These are phyloP conservation scores for Lemur catta DNA, from an alignment of 2,797 vertebrate genomes.

Conservation along the genomic window DNA sequence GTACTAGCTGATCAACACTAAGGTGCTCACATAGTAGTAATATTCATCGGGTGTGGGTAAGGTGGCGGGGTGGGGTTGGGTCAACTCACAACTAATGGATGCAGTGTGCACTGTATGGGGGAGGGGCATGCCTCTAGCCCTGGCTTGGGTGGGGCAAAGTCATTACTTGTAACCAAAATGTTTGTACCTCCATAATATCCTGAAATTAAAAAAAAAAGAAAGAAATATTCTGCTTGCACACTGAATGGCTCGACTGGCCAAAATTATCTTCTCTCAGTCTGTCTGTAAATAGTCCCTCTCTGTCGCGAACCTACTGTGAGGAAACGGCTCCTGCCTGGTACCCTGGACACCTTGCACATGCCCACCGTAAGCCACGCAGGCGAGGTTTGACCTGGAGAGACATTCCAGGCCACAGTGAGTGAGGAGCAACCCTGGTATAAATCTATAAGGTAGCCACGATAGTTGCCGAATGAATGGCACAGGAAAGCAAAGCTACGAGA, in stretches of 20 bases:
- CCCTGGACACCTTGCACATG: not conserved
- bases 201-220: no score
- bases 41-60: no score
- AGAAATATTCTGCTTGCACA: not conserved
- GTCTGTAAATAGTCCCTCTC: not conserved
- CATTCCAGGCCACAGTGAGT: not conserved
- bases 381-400: not conserved
- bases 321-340: not conserved
- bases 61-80: no score
- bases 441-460: not conserved
- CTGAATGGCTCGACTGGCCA: not conserved
- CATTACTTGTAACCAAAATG: no score
- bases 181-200: no score
- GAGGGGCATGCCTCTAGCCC: no score
- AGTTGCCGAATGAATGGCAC: not conserved
- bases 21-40: no score
- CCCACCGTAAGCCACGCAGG: accelerated
- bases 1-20: no score
- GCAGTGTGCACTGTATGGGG: no score
- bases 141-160: no score
- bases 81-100: no score
- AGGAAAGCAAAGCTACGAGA: not conserved
- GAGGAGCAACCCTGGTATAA: not conserved
- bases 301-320: no score
- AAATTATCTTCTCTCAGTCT: not conserved